Evolutionary conservation across 2,888 invertebrate genomes (phyloP).

Genomic region (Caenorhabditis wallacei): DNA sequence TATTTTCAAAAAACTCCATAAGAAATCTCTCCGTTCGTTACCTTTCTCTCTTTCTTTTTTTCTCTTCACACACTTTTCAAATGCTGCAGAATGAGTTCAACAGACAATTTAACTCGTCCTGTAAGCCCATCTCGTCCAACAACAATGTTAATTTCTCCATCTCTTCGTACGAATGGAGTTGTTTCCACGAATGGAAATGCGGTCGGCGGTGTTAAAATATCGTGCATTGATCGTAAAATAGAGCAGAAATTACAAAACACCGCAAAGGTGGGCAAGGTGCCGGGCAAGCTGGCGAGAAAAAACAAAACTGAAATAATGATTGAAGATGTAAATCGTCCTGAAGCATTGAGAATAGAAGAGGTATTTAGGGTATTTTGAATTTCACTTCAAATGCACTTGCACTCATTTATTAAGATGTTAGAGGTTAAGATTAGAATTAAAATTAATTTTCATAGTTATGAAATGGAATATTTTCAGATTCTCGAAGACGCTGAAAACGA

Average conservation of each 20-base stretch:
- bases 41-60: slow-evolving; percentile 13
- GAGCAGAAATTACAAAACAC: slow-evolving; percentile 64
- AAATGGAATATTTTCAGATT: slow-evolving; percentile 56
- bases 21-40: not conserved
- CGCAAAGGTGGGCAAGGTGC: slow-evolving; percentile 61
- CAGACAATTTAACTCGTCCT: slow-evolving; percentile 19
- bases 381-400: slow-evolving; percentile 19
- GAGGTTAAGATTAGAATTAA: not conserved
- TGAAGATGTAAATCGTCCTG: slow-evolving; percentile 35
- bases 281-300: slow-evolving; percentile 54
- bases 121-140: slow-evolving; percentile 52
- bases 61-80: not conserved
- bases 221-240: slow-evolving; percentile 70
- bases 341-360: slow-evolving; percentile 51
- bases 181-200: slow-evolving; percentile 8
- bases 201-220: slow-evolving; percentile 66
- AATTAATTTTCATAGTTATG: not conserved
- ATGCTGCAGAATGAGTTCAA: slow-evolving; percentile 45
- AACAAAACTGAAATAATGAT: slow-evolving; percentile 24
- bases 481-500: slow-evolving; percentile 75
- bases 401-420: not conserved
- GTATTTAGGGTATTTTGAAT: slow-evolving; percentile 13
- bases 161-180: slow-evolving; percentile 43
- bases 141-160: slow-evolving; percentile 59
- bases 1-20: not conserved